Evolutionary conservation across 2,888 invertebrate species (phyloP).

Genomic region (Podabrus alpinus): DNA sequence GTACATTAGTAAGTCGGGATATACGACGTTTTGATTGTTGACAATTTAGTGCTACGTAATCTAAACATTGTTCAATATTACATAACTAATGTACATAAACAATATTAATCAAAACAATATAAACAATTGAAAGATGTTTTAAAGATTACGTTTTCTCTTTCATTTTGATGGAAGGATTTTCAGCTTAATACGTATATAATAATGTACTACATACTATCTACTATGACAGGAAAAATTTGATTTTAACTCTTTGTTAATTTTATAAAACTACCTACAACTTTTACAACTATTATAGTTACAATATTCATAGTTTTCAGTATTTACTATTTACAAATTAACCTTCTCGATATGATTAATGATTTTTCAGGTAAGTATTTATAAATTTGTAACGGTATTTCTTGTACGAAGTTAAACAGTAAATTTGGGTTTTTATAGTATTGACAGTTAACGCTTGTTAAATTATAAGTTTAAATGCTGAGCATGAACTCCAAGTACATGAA

Average conservation of each 20-base stretch:
- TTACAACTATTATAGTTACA: background rate
- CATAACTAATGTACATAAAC: no score
- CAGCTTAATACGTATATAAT: no score
- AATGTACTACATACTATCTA: no score
- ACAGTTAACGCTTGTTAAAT: background rate
- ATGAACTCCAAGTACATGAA: conserved; percentile 1
- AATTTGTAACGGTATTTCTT: background rate
- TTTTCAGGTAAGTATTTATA: background rate
- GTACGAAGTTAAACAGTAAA: background rate
- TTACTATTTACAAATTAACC: background rate
- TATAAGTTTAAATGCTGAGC: background rate
- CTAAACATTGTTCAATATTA: no score
- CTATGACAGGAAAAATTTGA: no score
- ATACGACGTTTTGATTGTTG: no score
- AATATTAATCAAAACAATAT: no score
- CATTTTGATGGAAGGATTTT: no score
- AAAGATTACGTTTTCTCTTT: no score
- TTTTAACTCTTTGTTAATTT: background rate
- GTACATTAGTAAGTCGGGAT: no score
- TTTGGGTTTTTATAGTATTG: background rate
- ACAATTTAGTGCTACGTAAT: no score
- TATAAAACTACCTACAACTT: background rate
- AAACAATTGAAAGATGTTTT: no score
- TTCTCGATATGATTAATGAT: background rate
- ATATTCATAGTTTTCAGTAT: background rate